These are phyloP conservation scores for Teinopalpus imperialis DNA, from an alignment of 2,888 invertebrate genomes.

Conservation along the genomic window DNA sequence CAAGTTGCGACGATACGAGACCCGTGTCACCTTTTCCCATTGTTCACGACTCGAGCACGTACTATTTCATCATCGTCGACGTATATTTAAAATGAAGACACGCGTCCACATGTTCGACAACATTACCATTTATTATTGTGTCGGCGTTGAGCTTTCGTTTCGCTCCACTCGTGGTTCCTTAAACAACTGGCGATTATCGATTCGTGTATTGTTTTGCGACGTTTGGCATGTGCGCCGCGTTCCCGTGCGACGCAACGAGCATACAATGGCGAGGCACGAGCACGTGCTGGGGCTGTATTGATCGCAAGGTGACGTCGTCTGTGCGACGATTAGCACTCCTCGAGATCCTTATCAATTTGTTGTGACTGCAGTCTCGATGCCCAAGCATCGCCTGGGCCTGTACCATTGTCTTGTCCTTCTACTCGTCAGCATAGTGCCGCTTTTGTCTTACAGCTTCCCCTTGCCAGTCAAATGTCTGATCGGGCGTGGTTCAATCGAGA, in stretches of 20 bases:
- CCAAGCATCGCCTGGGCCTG: too few relatives aligned
- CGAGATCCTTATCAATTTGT: slow-evolving; percentile 73
- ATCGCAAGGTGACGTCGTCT: slow-evolving; percentile 67
- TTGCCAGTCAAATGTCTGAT: slow-evolving; percentile 61
- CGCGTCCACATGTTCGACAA: slow-evolving; percentile 57
- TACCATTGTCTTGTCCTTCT: slow-evolving; percentile 69
- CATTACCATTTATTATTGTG: slow-evolving; percentile 60
- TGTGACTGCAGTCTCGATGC: slow-evolving; percentile 42
- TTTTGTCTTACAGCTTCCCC: slow-evolving; percentile 54
- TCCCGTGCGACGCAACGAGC: slow-evolving; percentile 57
- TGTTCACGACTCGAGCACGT: slow-evolving; percentile 56
- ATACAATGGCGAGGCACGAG: slow-evolving; percentile 77
- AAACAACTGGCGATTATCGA: slow-evolving; percentile 65
- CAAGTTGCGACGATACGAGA: slow-evolving; percentile 34
- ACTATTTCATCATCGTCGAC: slow-evolving; percentile 60
- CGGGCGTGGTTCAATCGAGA: slow-evolving; percentile 58
- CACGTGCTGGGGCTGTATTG: slow-evolving; percentile 65
- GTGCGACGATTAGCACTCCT: slow-evolving; percentile 57
- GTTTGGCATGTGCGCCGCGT: slow-evolving; percentile 74
- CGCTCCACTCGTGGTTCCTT: slow-evolving; percentile 51
- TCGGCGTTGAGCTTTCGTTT: slow-evolving; percentile 58
- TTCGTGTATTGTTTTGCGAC: slow-evolving; percentile 69
- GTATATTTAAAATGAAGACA: slow-evolving; percentile 61
- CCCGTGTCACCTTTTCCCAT: slow-evolving; percentile 55
- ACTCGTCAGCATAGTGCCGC: slow-evolving; percentile 48